Conservation (phyloP, 2,888 invertebrate species). For the Fabriciana adippe region DNA sequence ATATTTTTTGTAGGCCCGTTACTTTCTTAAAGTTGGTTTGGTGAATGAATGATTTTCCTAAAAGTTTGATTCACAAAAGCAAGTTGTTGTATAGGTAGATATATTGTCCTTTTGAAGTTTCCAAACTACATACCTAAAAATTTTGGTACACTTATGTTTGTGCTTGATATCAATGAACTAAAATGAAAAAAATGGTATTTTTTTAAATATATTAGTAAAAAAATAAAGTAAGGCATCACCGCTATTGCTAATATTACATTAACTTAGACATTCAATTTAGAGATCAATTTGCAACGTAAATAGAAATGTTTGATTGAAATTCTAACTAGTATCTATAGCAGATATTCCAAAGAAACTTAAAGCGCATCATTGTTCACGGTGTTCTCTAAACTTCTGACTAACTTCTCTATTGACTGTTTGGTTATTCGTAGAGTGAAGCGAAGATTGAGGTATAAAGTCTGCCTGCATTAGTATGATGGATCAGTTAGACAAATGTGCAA, state of each 20-base stretch:
- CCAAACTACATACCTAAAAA: too few relatives aligned
- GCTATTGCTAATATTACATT: conserved; percentile 1
- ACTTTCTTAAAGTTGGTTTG: too few relatives aligned
- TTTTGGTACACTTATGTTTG: too few relatives aligned
- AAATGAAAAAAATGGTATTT: too few relatives aligned
- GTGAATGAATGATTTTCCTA: too few relatives aligned
- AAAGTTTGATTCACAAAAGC: too few relatives aligned
- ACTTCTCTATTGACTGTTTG: conserved; percentile 43
- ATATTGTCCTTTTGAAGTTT: too few relatives aligned
- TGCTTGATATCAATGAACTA: too few relatives aligned
- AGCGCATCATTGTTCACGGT: conserved; percentile 36
- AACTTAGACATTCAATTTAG: conserved; percentile 34
- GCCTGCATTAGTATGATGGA: conserved; percentile 9
- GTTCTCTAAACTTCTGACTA: conserved; percentile 30
- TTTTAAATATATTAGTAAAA: too few relatives aligned
- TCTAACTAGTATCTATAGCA: conserved; percentile 39
- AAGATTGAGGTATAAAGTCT: conserved; percentile 8
- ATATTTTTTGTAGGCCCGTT: too few relatives aligned
- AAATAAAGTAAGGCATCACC: too few relatives aligned
- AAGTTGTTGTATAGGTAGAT: too few relatives aligned
- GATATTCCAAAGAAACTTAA: conserved; percentile 33
- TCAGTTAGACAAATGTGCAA: conserved; percentile 1
- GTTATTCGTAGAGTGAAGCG: conserved; percentile 23
- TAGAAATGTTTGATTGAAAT: conserved; percentile 41
- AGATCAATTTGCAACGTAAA: conserved; percentile 34